phyloP scores from a whole-genome alignment of 2,113 vertebrate genomes.

The Platichthys stellatus region DNA sequence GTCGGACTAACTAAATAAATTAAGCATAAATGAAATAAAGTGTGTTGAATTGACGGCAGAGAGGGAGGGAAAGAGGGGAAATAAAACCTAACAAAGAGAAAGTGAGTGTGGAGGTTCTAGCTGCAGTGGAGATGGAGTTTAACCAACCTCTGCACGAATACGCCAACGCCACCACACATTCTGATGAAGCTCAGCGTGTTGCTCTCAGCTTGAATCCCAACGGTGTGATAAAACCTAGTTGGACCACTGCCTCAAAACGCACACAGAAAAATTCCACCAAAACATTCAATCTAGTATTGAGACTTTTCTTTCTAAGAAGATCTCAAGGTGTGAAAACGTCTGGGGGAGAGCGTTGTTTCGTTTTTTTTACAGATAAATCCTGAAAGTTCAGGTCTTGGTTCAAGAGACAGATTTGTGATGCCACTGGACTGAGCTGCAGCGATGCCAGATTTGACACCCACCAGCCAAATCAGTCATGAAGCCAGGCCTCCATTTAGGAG shows the following conservation, averaged over 20 bases:
- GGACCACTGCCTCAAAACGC: slow-evolving; percentile 17
- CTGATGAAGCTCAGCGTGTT: slow-evolving; percentile 61
- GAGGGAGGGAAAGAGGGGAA: background rate
- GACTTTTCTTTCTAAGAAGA: slow-evolving; percentile 3
- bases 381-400: background rate
- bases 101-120: slow-evolving; percentile 8
- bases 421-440: background rate
- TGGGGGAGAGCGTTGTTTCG: too few relatives aligned
- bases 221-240: slow-evolving; percentile 28
- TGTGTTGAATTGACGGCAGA: background rate
- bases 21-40: slow-evolving; percentile 29
- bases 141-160: slow-evolving; percentile 26
- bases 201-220: slow-evolving; percentile 52
- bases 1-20: slow-evolving; percentile 44
- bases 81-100: slow-evolving; percentile 11
- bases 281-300: slow-evolving; percentile 10
- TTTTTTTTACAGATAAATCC: too few relatives aligned
- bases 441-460: too few relatives aligned
- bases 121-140: slow-evolving; percentile 28
- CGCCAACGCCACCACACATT: slow-evolving; percentile 46
- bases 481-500: too few relatives aligned
- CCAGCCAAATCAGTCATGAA: too few relatives aligned
- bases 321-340: slow-evolving; percentile 19
- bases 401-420: background rate
- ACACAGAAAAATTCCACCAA: slow-evolving; percentile 32